Base-by-base conservation (phyloP, 1,140 invertebrate species). In the Temnothorax longispinosus region DNA sequence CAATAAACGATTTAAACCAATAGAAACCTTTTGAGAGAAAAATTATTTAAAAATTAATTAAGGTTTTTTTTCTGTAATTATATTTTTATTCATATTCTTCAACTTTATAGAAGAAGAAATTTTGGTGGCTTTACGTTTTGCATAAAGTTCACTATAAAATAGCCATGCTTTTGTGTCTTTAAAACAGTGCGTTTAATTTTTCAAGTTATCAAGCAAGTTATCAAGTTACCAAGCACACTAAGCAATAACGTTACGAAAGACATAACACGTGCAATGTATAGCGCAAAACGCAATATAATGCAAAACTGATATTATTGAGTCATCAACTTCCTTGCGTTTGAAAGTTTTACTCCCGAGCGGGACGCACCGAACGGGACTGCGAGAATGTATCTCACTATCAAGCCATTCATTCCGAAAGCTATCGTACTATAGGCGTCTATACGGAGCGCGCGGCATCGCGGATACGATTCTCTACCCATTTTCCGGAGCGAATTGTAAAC, bases 401-500 rank as follows among this genome's bases (percentile, higher is more conserved):
- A 10, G 5, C 18, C 60, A 50, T 65, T 78, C 27, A 65, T 50
- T 78, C 41, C 6, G 27, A 47, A 44, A 77, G 5, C 38, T 58
- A 27, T 27, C 27, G 27, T 27, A 27, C 1, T 27, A 27, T 60
- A 15, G n/a, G 27, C 18, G n/a, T 50, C 15, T 11, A 11, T 3
- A 13, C 27, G 50, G 77, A 41, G 38, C 27, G 8, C 15, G 3
- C 41, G 27, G 41, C 41, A 21, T 47, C 27, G 27, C 62, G 7
- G n/a, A 69, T 52, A 7, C 54, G 21, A 44, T 38, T 81, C 15
- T 81, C 15, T n/a, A 32, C 44, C 32, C 50, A 50, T 76, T 86
- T 77, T 65, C 21, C 52, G 15, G 47, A 87, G 41, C 60, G 35
- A 84, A 56, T 76, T 84, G 38, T 11, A 15, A 84, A 65, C 32